Evolutionary conservation across 53 echinoderm and acorn worm species (phyloP), one percentile per base, ranked within the genome.

Genomic region (Crossaster papposus): DNA sequence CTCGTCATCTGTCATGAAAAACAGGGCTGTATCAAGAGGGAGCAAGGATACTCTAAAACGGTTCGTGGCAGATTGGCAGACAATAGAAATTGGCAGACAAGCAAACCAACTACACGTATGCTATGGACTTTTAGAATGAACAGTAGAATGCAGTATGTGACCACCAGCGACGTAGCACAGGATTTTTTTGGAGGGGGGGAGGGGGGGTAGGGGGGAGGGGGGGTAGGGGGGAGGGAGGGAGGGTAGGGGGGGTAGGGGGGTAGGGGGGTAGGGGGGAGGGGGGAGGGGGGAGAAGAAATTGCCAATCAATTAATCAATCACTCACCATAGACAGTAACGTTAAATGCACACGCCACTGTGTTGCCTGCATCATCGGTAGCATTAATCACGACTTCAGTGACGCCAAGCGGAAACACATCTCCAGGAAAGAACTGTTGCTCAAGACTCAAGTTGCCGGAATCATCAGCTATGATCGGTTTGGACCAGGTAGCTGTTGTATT

Each of bases 1-100:
- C 78, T 88, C 78, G 4, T 62, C n/a, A 88, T 88, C 88, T 88
- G 72, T 68, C 24, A 58, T 14, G 58, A 58, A n/a, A n/a, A n/a
- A n/a, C n/a, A n/a, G n/a, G n/a, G n/a, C n/a, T n/a, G n/a, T n/a
- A n/a, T n/a, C n/a, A n/a, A n/a, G n/a, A n/a, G n/a, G n/a, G n/a
- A n/a, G n/a, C n/a, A n/a, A n/a, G n/a, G n/a, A n/a, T n/a, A n/a
- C n/a, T n/a, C n/a, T n/a, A n/a, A n/a, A n/a, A 44, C 2, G 44
- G 44, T 44, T 44, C 44, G 0, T 44, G 9, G n/a, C 9, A 44
- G 9, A 9, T 62, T 62, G 15, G 3, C 62, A 3, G 11, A 9
- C 8, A 14, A 62, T 18, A 62, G 17, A 18, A 17, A 62, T 14
- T 20, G 11, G 62, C 62, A 9, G 18, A 62, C 62, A 14, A 17